A percentile compares a stretch with the other conserved stretches of the same genome.
Conservation (phyloP, 1,140 invertebrate genomes). For the Delia radicum region DNA sequence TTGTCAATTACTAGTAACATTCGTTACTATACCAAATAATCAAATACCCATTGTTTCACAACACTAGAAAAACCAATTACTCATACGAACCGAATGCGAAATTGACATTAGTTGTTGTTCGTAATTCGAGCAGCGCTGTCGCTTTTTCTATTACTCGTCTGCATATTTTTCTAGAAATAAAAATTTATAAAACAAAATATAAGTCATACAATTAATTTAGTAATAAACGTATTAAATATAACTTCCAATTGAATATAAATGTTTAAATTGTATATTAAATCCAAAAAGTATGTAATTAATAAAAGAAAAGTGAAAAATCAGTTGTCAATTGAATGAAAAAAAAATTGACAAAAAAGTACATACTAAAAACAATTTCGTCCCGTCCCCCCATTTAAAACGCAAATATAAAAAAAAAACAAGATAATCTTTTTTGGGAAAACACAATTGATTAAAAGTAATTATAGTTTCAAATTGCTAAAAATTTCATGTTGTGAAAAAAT, state of each 20-base stretch:
- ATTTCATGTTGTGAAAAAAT: not conserved
- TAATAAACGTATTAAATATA: not conserved
- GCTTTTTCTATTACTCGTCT: not conserved
- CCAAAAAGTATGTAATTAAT: not conserved
- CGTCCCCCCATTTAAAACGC: not conserved
- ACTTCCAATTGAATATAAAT: not conserved
- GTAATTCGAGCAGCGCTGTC: not conserved
- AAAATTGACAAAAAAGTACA: not conserved
- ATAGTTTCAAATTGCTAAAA: not conserved
- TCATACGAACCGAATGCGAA: not conserved
- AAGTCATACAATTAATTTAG: not conserved
- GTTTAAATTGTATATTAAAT: not conserved
- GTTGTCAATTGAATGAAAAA: not conserved
- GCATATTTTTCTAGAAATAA: not conserved
- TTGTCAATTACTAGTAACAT: too few relatives aligned
- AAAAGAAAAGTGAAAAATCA: not conserved
- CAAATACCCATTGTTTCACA: not conserved
- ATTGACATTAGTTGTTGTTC: not conserved
- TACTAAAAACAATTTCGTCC: not conserved
- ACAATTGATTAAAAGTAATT: not conserved
- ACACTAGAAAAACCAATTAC: not conserved
- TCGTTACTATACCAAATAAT: too few relatives aligned
- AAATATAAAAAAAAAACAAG: not conserved
- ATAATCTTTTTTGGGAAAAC: not conserved
- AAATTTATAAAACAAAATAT: not conserved